phyloP scores from a whole-genome alignment of 2,113 vertebrate genomes.

The Rattus norvegicus region DNA sequence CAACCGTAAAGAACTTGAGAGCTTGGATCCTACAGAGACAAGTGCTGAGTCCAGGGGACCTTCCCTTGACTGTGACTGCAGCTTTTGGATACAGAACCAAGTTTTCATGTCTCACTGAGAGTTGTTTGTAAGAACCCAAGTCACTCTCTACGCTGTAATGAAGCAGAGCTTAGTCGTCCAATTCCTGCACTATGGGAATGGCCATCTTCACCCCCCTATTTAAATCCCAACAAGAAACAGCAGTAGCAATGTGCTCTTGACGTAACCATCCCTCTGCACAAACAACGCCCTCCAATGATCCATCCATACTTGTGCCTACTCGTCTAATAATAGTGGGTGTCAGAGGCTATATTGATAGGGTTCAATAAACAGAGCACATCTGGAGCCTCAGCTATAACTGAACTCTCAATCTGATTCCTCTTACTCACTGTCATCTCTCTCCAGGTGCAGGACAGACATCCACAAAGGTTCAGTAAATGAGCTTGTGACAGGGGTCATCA shows the following conservation, averaged over 20 bases:
- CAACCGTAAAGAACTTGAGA: not conserved
- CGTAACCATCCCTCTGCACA: not conserved
- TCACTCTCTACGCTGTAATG: not conserved
- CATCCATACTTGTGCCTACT: not conserved
- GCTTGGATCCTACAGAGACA: not conserved
- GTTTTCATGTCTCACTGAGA: not conserved
- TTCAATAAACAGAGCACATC: not conserved
- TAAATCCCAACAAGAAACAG: not conserved
- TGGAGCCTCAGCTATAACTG: not conserved
- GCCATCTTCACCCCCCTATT: not conserved
- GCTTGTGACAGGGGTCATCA: not conserved
- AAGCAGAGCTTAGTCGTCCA: not conserved
- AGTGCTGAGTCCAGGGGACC: not conserved
- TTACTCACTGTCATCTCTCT: not conserved
- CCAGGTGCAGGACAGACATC: not conserved
- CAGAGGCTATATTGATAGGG: not conserved
- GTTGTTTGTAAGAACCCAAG: not conserved
- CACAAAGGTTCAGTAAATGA: not conserved
- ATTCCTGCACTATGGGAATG: not conserved
- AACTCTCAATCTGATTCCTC: not conserved
- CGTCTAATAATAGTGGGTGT: not conserved
- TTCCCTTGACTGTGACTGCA: not conserved
- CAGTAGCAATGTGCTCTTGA: not conserved
- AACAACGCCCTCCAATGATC: not conserved
- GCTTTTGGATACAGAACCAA: not conserved